Percentiles rank a stretch among this genome's conserved stretches.
Conservation (phyloP, 2,888 invertebrate species). For the Scaptomyza caliginosa region DNA sequence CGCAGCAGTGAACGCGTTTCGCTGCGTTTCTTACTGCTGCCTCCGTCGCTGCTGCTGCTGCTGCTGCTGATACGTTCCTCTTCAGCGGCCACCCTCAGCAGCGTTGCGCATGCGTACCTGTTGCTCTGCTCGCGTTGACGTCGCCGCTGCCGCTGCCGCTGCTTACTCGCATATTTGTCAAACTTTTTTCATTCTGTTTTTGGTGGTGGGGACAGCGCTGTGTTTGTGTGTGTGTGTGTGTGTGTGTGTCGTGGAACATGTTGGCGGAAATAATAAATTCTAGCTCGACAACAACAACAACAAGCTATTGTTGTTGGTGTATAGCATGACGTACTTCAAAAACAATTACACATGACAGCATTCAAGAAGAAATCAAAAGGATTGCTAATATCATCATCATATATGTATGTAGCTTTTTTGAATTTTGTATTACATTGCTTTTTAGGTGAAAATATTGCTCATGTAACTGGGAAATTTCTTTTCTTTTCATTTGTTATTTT, state of each 20-base stretch:
- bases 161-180: constrained; percentile 49
- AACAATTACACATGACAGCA: constrained; percentile 40
- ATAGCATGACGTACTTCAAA: constrained; percentile 30
- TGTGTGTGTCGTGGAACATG: constrained; percentile 50
- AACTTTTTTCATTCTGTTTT: constrained; percentile 33
- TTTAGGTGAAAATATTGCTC: constrained; percentile 51
- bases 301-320: constrained; percentile 31
- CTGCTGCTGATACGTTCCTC: constrained; percentile 47
- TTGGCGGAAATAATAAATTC: constrained; percentile 77
- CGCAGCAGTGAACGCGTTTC: constrained; percentile 79
- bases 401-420: background rate
- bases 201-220: constrained; percentile 2
- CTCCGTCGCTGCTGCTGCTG: background rate
- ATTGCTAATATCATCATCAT: constrained; percentile 17
- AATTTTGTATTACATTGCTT: constrained; percentile 38
- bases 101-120: constrained; percentile 55
- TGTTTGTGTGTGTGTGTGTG: constrained; percentile 13
- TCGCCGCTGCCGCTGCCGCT: constrained; percentile 21
- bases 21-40: constrained; percentile 64
- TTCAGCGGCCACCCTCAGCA: constrained; percentile 63
- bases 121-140: constrained; percentile 31
- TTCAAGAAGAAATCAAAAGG: constrained; percentile 57
- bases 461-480: constrained; percentile 50
- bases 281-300: constrained; percentile 58
- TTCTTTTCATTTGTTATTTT: background rate